Evolutionary conservation across 2,797 vertebrate genomes (phyloP).

Genomic region (Melanotaenia parkinsoni): DNA sequence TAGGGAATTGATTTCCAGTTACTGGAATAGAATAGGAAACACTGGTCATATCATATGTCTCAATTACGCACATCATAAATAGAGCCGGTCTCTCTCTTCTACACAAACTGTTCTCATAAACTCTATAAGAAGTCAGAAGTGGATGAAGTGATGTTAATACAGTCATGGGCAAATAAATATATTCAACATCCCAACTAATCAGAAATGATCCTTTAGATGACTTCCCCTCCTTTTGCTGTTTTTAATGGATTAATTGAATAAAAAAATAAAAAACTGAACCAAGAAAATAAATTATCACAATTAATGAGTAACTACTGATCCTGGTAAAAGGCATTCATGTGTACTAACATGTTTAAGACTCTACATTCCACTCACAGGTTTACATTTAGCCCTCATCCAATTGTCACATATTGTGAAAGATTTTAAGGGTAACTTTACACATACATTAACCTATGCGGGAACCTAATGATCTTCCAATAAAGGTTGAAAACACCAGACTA

Average conservation of each 20-base stretch:
- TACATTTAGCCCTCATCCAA: neutral
- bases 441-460: neutral
- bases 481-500: neutral
- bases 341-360: constrained; percentile 5
- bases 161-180: too few relatives aligned
- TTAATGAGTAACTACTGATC: constrained; percentile 40
- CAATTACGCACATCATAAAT: constrained; percentile 24
- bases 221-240: neutral
- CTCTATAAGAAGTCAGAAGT: neutral
- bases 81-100: neutral
- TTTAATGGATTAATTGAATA: constrained; percentile 4
- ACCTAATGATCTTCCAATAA: too few relatives aligned
- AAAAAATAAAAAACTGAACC: constrained; percentile 4
- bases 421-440: neutral
- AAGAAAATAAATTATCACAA: constrained; percentile 25
- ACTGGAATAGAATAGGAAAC: constrained; percentile 14
- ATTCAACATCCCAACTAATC: neutral
- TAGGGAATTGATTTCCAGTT: constrained; percentile 51
- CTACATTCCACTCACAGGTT: neutral
- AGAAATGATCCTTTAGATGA: neutral
- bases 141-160: too few relatives aligned
- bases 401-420: neutral
- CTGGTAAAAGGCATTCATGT: constrained; percentile 14
- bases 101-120: neutral
- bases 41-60: constrained; percentile 36